Base-by-base conservation (phyloP, 2,888 invertebrate species). In the Steinernema carpocapsae region DNA sequence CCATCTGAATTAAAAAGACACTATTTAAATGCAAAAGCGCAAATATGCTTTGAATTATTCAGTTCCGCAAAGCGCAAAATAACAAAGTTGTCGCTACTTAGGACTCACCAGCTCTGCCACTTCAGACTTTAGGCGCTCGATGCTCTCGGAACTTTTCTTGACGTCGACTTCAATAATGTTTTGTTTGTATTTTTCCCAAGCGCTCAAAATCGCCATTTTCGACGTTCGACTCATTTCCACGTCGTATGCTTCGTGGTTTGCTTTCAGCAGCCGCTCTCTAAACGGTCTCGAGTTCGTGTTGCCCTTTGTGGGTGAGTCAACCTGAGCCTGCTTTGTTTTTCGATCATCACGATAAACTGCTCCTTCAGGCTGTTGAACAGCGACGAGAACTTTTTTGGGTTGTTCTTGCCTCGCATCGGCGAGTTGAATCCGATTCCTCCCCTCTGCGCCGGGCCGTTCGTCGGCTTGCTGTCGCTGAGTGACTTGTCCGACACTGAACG, bases 231-330 rank as follows among this genome's bases (percentile, higher is more conserved):
- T 77, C 82, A 87, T 84, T 71, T 85, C 84, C 37, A 86, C 75
- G 14, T 84, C 83, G 74, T 82, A 88, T 17, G 82, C 78, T 52
- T 87, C 85, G 46, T 83, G 79, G 88, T 96, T 95, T 14, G 95
- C 91, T 88, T 95, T 94, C 91, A 96, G 93, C 32, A 97, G 89
- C 29, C 79, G 79, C 71, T 84, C 82, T 70, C 85, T 85, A 73
- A 76, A 80, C 73, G 45, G 4, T 3, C 51, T 74, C 22, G 32
- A 48, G 3, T 59, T 29, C 10, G 22, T 26, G 37, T 42, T 26
- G n/a, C n/a, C n/a, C n/a, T n/a, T n/a, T n/a, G n/a, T n/a, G n/a
- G n/a, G n/a, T n/a, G n/a, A n/a, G n/a, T n/a, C n/a, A n/a, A 83
- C 85, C 86, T 78, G 70, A 86, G 76, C 74, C 77, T 79, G 29